Conservation (phyloP, 2,113 vertebrate genomes). For the Egretta garzetta region DNA sequence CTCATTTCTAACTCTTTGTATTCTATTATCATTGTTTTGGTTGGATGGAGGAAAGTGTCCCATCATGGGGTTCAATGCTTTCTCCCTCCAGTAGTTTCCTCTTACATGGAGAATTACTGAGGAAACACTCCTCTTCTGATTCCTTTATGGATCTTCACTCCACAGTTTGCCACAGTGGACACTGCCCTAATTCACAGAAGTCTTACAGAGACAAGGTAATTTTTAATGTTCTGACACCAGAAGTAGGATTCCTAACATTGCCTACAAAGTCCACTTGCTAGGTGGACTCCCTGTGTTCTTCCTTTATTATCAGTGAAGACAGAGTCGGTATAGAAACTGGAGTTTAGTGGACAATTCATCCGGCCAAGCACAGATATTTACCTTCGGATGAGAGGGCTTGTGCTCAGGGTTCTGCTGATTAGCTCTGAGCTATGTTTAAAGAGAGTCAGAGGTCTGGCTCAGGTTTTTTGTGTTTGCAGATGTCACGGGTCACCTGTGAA, state of each 20-base stretch:
- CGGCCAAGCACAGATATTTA: background rate
- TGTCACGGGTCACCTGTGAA: background rate
- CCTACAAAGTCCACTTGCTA: background rate
- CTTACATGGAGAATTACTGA: background rate
- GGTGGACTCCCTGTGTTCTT: background rate
- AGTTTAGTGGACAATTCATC: background rate
- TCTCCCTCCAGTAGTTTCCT: background rate
- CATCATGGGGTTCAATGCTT: background rate
- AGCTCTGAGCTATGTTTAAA: background rate
- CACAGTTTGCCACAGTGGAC: background rate
- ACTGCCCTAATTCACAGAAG: background rate
- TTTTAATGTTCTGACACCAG: background rate
- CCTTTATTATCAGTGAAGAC: background rate
- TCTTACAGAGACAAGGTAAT: background rate
- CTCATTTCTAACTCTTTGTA: background rate
- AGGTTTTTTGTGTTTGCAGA: background rate
- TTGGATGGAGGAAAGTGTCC: background rate
- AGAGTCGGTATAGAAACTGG: background rate
- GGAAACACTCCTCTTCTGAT: background rate
- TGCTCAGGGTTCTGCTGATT: background rate
- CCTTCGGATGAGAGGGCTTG: background rate
- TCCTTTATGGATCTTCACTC: background rate
- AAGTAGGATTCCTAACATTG: background rate
- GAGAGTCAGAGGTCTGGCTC: background rate
- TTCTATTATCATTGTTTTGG: background rate